A percentile compares a stretch with the other conserved stretches of the same genome.
phyloP scores from a whole-genome alignment of 2,113 vertebrate genomes.

The Nicator chloris region DNA sequence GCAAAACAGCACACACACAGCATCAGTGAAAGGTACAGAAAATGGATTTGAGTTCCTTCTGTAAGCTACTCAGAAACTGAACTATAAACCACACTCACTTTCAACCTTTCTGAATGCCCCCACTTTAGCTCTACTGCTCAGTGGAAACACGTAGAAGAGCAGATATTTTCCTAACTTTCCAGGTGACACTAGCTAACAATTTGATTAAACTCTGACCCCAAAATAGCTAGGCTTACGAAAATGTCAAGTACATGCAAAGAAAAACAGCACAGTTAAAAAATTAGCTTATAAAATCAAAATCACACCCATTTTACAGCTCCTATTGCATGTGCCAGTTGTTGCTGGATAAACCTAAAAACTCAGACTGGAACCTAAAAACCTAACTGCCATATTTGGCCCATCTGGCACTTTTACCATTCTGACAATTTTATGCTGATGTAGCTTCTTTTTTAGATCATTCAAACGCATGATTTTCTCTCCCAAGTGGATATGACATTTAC shows the following conservation, averaged over 20 bases:
- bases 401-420: slow-evolving; percentile 26
- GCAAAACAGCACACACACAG: background rate
- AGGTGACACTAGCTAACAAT: background rate
- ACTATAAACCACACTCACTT: background rate
- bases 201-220: background rate
- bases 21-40: background rate
- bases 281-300: background rate
- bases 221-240: background rate
- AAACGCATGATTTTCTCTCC: slow-evolving; percentile 7
- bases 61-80: background rate
- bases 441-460: slow-evolving; percentile 27
- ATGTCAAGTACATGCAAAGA: background rate
- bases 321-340: background rate
- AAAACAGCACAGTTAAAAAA: background rate
- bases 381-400: background rate
- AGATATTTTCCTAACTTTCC: background rate
- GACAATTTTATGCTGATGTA: slow-evolving; percentile 48
- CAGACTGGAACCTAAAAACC: background rate
- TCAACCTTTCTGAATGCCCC: background rate
- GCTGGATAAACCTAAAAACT: background rate
- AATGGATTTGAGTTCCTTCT: background rate
- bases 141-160: background rate
- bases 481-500: slow-evolving; percentile 64
- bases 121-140: background rate
- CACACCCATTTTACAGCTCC: background rate